phyloP scores from a whole-genome alignment of 1,140 invertebrate species.

The Cydia pomonella region DNA sequence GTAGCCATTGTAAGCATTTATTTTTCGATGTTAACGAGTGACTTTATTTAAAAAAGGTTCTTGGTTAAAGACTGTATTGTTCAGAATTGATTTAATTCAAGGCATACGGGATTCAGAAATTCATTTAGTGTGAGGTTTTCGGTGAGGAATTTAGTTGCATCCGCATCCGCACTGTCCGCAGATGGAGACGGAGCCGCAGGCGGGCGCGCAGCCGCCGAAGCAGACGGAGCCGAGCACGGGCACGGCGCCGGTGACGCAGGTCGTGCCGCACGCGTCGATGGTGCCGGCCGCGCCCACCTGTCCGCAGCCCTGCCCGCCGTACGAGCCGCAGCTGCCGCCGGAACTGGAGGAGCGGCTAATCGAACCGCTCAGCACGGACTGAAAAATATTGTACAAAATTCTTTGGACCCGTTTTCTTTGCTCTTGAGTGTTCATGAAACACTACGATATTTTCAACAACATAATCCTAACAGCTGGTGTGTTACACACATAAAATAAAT shows the following conservation, averaged over 20 bases:
- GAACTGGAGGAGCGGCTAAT: not conserved
- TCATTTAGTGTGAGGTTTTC: not conserved
- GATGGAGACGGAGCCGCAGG: constrained; percentile 54
- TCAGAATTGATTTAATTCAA: not conserved
- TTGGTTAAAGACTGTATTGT: not conserved
- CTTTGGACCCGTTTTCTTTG: not conserved
- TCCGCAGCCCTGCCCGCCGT: constrained; percentile 53
- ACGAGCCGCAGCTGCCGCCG: constrained; percentile 35
- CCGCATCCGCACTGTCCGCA: constrained; percentile 48
- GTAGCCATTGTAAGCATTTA: too few relatives aligned
- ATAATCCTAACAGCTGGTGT: too few relatives aligned
- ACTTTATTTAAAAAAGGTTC: not conserved
- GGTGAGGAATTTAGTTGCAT: not conserved
- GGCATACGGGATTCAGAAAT: not conserved
- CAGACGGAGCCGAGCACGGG: constrained; percentile 51
- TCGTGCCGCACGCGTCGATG: constrained; percentile 51
- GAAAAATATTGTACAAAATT: not conserved
- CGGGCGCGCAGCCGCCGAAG: constrained; percentile 50
- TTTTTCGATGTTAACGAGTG: too few relatives aligned
- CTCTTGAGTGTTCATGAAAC: too few relatives aligned
- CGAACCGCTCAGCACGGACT: constrained; percentile 12
- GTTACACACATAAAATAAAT: too few relatives aligned
- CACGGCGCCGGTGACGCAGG: constrained; percentile 50
- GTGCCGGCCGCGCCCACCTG: constrained; percentile 49
- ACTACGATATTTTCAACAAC: too few relatives aligned